These are phyloP conservation scores for Pammene aurita DNA, from an alignment of 2,888 invertebrate species.

Conservation along the genomic window DNA sequence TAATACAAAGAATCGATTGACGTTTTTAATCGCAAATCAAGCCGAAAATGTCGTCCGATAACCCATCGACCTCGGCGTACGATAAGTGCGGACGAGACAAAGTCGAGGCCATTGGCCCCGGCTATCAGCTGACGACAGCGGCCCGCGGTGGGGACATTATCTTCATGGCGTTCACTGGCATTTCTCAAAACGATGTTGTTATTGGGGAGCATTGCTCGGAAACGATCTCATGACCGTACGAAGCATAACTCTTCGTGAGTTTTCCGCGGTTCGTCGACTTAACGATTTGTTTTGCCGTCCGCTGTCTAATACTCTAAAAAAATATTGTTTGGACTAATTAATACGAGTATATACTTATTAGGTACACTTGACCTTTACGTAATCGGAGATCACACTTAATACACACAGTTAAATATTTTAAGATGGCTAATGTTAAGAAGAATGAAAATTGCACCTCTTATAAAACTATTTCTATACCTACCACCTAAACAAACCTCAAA, in stretches of 20 bases:
- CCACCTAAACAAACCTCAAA: too few species aligned
- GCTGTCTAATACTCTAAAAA: neutral
- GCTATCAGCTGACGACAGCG: slow-evolving; percentile 82
- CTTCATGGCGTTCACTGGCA: slow-evolving; percentile 68
- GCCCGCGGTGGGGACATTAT: slow-evolving; percentile 71
- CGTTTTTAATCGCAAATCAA: slow-evolving; percentile 50
- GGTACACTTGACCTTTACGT: too few species aligned
- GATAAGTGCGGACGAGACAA: slow-evolving; percentile 76
- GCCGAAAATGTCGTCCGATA: slow-evolving; percentile 68
- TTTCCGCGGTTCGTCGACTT: neutral
- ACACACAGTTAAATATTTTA: too few species aligned
- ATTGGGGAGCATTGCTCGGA: slow-evolving; percentile 6
- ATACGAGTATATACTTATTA: too few species aligned
- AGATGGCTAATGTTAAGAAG: too few species aligned
- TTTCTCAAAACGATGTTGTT: slow-evolving; percentile 1
- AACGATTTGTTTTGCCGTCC: neutral
- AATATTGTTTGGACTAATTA: too few species aligned
- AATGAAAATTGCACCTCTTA: too few species aligned
- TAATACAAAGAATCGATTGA: slow-evolving; percentile 23
- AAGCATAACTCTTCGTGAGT: neutral
- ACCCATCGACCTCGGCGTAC: slow-evolving; percentile 68
- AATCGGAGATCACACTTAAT: too few species aligned
- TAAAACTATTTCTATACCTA: too few species aligned
- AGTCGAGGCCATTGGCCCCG: slow-evolving; percentile 76
- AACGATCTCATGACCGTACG: slow-evolving; percentile 4